Evolutionary conservation across 2,797 vertebrate species (phyloP).

Genomic region (Ispidina picta): DNA sequence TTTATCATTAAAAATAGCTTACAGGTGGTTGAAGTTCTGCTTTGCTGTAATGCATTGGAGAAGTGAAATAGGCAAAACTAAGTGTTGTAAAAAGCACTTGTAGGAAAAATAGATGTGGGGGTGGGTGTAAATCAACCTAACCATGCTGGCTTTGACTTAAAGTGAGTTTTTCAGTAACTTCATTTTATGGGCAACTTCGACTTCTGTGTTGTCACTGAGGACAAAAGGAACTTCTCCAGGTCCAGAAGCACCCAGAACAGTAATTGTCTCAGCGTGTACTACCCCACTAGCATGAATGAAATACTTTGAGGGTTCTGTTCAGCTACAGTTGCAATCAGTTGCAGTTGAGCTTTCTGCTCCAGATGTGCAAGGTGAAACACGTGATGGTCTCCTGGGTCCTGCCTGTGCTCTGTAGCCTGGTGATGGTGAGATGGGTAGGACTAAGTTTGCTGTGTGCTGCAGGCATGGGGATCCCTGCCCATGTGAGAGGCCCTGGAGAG

Average conservation of each 20-base stretch:
- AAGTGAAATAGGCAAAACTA: background rate
- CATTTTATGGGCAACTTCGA: background rate
- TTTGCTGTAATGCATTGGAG: background rate
- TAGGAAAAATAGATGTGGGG: background rate
- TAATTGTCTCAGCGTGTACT: background rate
- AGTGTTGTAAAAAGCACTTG: background rate
- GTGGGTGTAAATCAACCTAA: background rate
- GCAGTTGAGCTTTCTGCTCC: background rate
- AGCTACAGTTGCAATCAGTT: background rate
- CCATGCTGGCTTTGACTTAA: background rate
- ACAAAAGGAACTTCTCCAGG: background rate
- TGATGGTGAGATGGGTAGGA: background rate
- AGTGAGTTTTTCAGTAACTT: background rate
- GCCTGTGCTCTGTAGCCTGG: background rate
- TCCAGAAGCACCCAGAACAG: rapidly evolving
- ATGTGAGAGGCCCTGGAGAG: rapidly evolving
- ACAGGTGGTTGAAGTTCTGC: background rate
- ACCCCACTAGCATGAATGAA: background rate
- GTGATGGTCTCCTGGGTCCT: background rate
- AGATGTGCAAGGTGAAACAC: background rate
- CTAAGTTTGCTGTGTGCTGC: rapidly evolving
- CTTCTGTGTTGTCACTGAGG: background rate
- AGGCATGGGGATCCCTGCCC: background rate
- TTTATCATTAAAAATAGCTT: background rate
- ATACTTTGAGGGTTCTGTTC: background rate